These are phyloP conservation scores for Peucedramus taeniatus DNA, from an alignment of 2,113 vertebrate genomes.

Conservation along the genomic window DNA sequence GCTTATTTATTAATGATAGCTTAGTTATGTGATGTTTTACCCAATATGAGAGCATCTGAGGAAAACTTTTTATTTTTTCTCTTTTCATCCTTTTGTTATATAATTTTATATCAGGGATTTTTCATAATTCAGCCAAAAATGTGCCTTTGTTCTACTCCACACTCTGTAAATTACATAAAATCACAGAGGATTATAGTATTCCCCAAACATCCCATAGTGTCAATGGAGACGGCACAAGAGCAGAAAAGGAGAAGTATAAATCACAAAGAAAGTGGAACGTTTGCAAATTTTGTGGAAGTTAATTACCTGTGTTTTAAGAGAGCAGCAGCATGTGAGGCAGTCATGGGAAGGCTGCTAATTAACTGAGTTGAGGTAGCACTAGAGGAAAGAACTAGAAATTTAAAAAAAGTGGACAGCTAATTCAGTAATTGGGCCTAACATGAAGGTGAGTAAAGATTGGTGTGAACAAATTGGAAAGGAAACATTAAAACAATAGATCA, in stretches of 20 bases:
- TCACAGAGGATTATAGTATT: neutral
- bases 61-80: neutral
- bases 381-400: neutral
- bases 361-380: neutral
- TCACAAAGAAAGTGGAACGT: neutral
- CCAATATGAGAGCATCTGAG: neutral
- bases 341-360: neutral
- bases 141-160: neutral
- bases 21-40: neutral
- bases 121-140: neutral
- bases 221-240: neutral
- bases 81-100: neutral
- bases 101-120: neutral
- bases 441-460: neutral
- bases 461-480: neutral
- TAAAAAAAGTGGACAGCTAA: accelerated
- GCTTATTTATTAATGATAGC: neutral
- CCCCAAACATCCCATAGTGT: neutral
- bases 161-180: neutral
- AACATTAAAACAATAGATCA: neutral
- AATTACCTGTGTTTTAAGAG: neutral
- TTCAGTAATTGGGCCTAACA: neutral
- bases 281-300: neutral
- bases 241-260: neutral
- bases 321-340: neutral